These are phyloP conservation scores for Rhingia campestris DNA, from an alignment of 2,888 invertebrate genomes.

Conservation along the genomic window DNA sequence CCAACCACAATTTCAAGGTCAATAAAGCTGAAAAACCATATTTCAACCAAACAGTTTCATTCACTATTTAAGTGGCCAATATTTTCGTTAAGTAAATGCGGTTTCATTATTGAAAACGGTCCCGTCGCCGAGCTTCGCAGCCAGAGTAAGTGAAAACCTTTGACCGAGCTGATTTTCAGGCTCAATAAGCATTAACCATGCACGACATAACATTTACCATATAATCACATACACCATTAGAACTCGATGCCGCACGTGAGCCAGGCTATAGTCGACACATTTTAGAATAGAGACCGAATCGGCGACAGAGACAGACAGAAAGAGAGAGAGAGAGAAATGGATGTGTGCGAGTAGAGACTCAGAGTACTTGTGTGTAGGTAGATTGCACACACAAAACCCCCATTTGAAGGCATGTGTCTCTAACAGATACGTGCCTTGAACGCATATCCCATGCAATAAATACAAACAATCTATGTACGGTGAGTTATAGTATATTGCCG, in stretches of 20 bases:
- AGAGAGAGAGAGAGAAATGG: not conserved
- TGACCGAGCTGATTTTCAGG: conserved; percentile 72
- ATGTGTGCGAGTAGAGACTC: not conserved
- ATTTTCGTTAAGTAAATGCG: conserved; percentile 52
- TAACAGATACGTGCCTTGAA: conserved; percentile 60
- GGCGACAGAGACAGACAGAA: not conserved
- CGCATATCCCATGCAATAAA: conserved; percentile 59
- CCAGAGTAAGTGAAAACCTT: conserved; percentile 54
- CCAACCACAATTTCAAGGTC: conserved; percentile 5
- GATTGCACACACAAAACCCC: conserved; percentile 2
- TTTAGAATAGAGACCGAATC: not conserved
- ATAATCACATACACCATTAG: conserved; percentile 70
- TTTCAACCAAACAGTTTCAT: conserved; percentile 7
- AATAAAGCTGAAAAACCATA: conserved; percentile 17
- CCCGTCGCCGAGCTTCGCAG: not conserved
- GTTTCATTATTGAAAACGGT: conserved; percentile 55
- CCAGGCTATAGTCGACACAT: conserved; percentile 21
- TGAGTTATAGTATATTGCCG: conserved; percentile 20
- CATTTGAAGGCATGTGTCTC: conserved; percentile 31
- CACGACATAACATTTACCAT: conserved; percentile 69
- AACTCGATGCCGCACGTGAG: conserved; percentile 50
- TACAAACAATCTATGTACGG: conserved; percentile 25
- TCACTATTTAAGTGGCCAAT: conserved; percentile 28
- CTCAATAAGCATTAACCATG: conserved; percentile 72
- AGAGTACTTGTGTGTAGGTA: conserved; percentile 6